phyloP scores from a whole-genome alignment of 35 echinoderm and acorn worm species.

The Heliocidaris tuberculata region DNA sequence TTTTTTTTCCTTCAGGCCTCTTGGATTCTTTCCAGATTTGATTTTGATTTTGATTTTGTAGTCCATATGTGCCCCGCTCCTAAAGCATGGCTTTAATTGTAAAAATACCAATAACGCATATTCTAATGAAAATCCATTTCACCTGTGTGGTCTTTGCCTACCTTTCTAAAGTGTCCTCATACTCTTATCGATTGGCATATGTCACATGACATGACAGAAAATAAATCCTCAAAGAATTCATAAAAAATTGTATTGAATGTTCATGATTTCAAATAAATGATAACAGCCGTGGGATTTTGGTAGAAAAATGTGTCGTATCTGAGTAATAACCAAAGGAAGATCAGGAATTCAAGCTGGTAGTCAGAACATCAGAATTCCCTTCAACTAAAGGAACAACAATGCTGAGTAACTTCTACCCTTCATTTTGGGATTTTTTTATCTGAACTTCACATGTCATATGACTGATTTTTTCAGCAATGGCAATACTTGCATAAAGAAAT shows the following conservation, averaged over 20 bases:
- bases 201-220: background rate
- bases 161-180: background rate
- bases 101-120: background rate
- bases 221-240: no score
- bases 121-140: background rate
- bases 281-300: no score
- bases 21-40: background rate
- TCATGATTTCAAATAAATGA: background rate
- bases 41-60: background rate
- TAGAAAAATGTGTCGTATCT: no score
- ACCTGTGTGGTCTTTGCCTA: background rate
- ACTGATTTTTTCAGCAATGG: no score
- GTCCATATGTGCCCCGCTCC: background rate
- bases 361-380: no score
- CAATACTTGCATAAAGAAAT: no score
- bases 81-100: background rate
- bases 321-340: no score
- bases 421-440: no score
- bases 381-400: no score
- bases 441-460: no score
- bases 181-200: background rate
- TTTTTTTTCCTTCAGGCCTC: background rate
- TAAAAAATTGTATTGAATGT: background rate
- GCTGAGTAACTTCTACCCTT: no score
- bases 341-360: no score